phyloP scores from a whole-genome alignment of 2,113 vertebrate genomes.

The Jacana jacana region DNA sequence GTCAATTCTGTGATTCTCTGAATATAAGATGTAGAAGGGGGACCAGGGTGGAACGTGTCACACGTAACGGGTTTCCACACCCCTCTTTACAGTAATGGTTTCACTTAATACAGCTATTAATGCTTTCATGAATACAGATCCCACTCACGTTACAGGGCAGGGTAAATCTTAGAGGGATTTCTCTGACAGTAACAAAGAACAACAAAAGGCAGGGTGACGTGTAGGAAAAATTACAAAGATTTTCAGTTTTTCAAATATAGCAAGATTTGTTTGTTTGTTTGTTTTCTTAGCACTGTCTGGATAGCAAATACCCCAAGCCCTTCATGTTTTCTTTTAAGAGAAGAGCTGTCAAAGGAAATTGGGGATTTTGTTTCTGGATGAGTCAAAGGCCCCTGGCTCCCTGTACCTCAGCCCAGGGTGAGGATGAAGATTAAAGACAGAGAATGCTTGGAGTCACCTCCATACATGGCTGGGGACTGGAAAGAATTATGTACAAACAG shows the following conservation, averaged over 20 bases:
- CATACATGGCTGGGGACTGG: fast-evolving
- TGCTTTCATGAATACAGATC: background rate
- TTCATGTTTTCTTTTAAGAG: background rate
- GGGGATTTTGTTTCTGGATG: background rate
- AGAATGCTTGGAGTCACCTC: background rate
- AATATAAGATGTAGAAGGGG: background rate
- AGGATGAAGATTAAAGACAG: background rate
- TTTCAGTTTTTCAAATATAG: background rate
- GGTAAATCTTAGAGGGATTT: background rate
- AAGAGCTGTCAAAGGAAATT: background rate
- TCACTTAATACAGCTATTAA: background rate
- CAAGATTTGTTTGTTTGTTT: background rate
- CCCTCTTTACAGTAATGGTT: background rate
- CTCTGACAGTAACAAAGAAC: background rate
- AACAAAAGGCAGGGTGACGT: background rate
- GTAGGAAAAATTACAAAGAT: background rate
- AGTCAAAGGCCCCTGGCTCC: background rate
- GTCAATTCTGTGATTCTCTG: too few relatives aligned
- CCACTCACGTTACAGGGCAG: background rate
- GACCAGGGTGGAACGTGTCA: background rate
- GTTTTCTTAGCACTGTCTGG: background rate
- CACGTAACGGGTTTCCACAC: background rate
- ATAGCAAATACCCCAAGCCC: background rate
- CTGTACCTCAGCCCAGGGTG: background rate
- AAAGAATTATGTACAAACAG: background rate